A percentile compares a stretch with the other conserved stretches of the same genome.
phyloP scores from a whole-genome alignment of 2,888 invertebrate species.

The Scotopteryx bipunctaria region DNA sequence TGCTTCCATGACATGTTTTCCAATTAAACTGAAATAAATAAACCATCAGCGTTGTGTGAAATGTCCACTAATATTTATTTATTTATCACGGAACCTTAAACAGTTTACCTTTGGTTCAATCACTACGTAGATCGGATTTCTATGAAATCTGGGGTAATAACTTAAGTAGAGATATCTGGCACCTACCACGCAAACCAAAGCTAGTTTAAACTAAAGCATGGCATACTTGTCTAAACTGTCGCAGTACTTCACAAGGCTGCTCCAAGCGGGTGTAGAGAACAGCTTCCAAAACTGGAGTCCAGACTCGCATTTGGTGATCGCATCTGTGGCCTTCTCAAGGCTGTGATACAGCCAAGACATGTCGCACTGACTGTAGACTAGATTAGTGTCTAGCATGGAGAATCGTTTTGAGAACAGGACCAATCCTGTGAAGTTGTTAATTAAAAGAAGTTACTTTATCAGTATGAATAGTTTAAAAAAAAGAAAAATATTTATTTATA shows the following conservation, averaged over 20 bases:
- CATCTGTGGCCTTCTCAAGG: conserved; percentile 81
- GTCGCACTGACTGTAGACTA: conserved; percentile 77
- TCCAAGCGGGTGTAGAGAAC: conserved; percentile 84
- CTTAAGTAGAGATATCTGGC: no score
- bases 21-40: conserved; percentile 74
- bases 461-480: no score
- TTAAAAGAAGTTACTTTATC: no score
- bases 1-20: conserved; percentile 82
- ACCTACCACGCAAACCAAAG: no score
- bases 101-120: no score
- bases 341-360: conserved; percentile 83
- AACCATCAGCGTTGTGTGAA: no score
- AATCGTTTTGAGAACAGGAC: conserved; percentile 84
- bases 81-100: no score
- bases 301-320: conserved; percentile 84
- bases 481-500: no score
- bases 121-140: no score
- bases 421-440: conserved; percentile 66
- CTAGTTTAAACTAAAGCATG: neutral
- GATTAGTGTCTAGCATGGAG: conserved; percentile 82
- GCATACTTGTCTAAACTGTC: conserved; percentile 84
- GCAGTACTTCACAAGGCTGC: conserved; percentile 82
- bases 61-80: no score
- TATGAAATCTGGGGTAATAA: no score
- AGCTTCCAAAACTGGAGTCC: conserved; percentile 87